Conservation (phyloP, 2,113 vertebrate genomes). For the Corythaixoides concolor region DNA sequence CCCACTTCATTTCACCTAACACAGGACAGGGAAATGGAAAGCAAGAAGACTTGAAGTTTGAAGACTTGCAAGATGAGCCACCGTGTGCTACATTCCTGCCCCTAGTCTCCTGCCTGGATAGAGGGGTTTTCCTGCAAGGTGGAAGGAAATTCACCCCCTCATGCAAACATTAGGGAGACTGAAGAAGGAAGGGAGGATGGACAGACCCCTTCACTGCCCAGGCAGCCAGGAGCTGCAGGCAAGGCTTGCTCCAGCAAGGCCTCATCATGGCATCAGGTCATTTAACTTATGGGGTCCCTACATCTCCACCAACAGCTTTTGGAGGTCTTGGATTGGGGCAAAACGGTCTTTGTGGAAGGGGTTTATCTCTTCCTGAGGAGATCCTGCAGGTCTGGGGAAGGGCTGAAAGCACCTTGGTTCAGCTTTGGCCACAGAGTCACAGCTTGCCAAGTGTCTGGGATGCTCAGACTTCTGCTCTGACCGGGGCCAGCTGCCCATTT, state of each 20-base stretch:
- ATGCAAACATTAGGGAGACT: neutral
- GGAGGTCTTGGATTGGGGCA: neutral
- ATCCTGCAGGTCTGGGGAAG: neutral
- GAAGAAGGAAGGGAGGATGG: neutral
- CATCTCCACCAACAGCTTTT: neutral
- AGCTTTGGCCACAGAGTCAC: neutral
- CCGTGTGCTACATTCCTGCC: neutral
- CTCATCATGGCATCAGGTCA: neutral
- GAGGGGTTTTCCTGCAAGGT: neutral
- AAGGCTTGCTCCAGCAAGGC: neutral
- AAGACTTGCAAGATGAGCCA: neutral
- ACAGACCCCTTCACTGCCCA: neutral
- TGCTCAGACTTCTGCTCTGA: neutral
- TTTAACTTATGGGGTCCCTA: rapidly evolving
- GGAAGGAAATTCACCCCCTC: neutral
- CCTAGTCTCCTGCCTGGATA: neutral
- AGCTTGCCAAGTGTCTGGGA: neutral
- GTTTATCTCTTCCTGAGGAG: neutral
- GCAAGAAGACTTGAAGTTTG: neutral
- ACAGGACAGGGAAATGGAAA: neutral
- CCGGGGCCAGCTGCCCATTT: neutral
- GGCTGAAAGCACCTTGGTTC: neutral
- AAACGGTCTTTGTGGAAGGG: neutral
- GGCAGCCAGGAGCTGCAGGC: neutral
- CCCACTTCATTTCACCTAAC: neutral